These are phyloP conservation scores for Pristionchus arcanus DNA, from an alignment of 2,888 invertebrate genomes.

Conservation along the genomic window DNA sequence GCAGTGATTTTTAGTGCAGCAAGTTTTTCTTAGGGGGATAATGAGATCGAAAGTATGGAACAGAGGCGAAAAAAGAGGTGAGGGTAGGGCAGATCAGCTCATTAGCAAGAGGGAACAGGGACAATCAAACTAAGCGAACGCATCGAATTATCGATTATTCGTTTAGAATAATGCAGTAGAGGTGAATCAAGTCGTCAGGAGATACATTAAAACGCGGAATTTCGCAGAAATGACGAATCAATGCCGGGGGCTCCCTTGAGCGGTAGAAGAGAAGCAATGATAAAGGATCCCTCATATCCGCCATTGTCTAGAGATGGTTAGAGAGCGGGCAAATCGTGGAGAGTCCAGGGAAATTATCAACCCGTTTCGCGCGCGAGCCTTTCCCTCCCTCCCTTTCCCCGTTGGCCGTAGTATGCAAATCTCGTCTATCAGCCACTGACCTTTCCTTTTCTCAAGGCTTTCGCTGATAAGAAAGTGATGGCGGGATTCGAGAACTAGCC, in stretches of 20 bases:
- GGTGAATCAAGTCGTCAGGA: background rate
- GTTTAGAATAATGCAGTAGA: background rate
- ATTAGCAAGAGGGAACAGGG: background rate
- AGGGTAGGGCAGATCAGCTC: background rate
- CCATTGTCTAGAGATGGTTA: constrained; percentile 7
- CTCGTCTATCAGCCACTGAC: constrained; percentile 29
- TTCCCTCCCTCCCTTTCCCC: background rate
- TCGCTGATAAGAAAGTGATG: background rate
- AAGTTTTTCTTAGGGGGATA: background rate
- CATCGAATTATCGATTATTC: background rate
- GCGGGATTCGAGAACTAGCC: background rate
- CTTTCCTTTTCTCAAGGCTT: constrained; percentile 46
- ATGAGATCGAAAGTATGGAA: constrained; percentile 8
- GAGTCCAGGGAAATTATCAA: constrained; percentile 26
- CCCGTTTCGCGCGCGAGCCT: constrained; percentile 31
- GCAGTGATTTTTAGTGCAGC: constrained; percentile 34
- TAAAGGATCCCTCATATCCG: constrained; percentile 39
- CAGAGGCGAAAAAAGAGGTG: background rate
- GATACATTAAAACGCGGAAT: background rate
- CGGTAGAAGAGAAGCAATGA: background rate
- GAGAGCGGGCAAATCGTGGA: background rate
- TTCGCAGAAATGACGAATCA: constrained; percentile 8
- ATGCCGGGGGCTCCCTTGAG: background rate
- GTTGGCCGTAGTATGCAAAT: constrained; percentile 18
- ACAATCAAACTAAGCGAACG: background rate